A percentile compares a stretch with the other conserved stretches of the same genome.
phyloP scores from a whole-genome alignment of 2,888 invertebrate species.

The Dione vanillae region DNA sequence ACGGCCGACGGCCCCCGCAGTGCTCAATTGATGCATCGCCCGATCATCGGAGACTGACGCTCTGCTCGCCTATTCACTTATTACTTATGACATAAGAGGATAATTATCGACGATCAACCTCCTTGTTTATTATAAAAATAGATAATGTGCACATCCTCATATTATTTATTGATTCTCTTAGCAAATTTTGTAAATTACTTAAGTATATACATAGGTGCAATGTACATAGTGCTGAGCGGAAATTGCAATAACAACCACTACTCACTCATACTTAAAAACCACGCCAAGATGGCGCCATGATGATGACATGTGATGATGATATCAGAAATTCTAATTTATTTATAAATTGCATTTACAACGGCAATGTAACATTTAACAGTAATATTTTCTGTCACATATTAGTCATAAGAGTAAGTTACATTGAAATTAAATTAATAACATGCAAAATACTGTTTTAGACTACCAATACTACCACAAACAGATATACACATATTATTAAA shows the following conservation, averaged over 20 bases:
- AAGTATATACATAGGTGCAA: no score
- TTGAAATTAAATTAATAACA: neutral
- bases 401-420: neutral
- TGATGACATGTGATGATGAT: no score
- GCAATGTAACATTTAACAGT: neutral
- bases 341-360: neutral
- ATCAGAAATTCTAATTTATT: no score
- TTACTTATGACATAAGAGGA: constrained; percentile 51
- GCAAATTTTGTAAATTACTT: neutral
- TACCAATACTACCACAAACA: neutral
- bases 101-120: constrained; percentile 47
- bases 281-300: no score
- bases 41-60: constrained; percentile 56
- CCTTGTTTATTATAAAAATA: constrained; percentile 38
- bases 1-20: constrained; percentile 68
- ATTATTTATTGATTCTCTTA: constrained; percentile 3
- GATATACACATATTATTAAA: neutral
- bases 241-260: no score
- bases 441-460: neutral
- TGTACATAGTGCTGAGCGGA: no score
- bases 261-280: no score
- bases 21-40: constrained; percentile 79
- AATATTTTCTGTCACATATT: neutral
- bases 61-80: constrained; percentile 51
- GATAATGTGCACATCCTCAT: constrained; percentile 29